Percentiles rank a stretch among this genome's conserved stretches.
Conservation (phyloP, 2,113 vertebrate species). For the Tachuris rubrigastra region DNA sequence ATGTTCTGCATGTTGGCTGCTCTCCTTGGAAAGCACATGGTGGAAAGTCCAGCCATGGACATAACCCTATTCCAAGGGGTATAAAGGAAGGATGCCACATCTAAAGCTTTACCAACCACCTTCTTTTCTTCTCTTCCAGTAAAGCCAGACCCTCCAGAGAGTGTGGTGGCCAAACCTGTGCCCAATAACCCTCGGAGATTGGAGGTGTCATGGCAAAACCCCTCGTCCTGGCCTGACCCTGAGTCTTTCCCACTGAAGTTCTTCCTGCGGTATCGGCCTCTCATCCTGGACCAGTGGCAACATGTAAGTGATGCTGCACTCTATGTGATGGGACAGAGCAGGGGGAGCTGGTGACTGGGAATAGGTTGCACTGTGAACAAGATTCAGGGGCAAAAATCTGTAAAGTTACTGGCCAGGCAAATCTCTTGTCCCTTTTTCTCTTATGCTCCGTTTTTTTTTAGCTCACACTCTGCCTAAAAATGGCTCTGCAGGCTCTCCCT, state of each 20-base stretch:
- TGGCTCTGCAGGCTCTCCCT: background rate
- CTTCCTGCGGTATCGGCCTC: slow-evolving; percentile 93
- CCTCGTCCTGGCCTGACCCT: slow-evolving; percentile 91
- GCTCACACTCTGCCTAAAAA: background rate
- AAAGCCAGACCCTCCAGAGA: slow-evolving; percentile 95
- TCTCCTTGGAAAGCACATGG: background rate
- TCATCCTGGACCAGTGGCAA: slow-evolving; percentile 96
- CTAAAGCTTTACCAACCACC: background rate
- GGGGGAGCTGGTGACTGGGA: background rate
- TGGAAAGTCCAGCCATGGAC: background rate
- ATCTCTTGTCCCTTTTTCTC: background rate
- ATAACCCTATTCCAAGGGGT: background rate
- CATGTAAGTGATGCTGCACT: slow-evolving; percentile 82
- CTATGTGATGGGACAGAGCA: fast-evolving
- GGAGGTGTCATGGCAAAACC: slow-evolving; percentile 93
- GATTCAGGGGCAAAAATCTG: background rate
- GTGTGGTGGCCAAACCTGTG: slow-evolving; percentile 87
- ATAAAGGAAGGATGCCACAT: background rate
- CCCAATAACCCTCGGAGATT: slow-evolving; percentile 84
- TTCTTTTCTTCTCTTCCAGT: slow-evolving; percentile 72
- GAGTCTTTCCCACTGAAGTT: slow-evolving; percentile 96
- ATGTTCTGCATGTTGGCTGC: background rate
- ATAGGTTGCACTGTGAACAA: background rate
- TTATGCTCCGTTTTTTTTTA: background rate
- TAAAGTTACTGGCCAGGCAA: background rate